A percentile compares a stretch with the other conserved stretches of the same genome.
phyloP scores from a whole-genome alignment of 1,140 invertebrate genomes.

The Drosophila willistoni region DNA sequence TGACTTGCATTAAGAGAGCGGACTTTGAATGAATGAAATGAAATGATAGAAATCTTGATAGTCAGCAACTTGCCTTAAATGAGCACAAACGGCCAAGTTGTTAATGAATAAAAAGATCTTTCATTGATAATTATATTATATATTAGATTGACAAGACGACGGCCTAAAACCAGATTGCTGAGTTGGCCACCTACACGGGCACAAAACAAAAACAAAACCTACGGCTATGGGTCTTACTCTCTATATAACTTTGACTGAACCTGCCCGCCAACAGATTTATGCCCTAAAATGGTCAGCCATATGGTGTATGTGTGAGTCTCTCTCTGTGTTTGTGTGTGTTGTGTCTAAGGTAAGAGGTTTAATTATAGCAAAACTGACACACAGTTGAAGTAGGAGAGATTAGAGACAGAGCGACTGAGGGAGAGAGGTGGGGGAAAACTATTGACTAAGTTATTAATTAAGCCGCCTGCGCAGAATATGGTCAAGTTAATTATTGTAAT shows the following conservation, averaged over 20 bases:
- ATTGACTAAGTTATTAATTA: constrained; percentile 69
- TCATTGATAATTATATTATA: constrained; percentile 73
- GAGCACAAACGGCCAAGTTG: constrained; percentile 57
- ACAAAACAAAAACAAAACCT: not conserved
- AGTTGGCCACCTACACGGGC: constrained; percentile 33
- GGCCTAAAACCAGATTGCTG: constrained; percentile 4
- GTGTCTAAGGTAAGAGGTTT: constrained; percentile 42
- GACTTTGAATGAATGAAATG: constrained; percentile 45
- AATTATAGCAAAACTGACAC: constrained; percentile 50
- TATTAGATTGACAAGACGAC: constrained; percentile 60
- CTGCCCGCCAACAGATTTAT: constrained; percentile 27
- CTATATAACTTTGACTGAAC: constrained; percentile 20
- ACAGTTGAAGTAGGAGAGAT: not conserved
- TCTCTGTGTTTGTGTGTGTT: not conserved
- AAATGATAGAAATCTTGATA: constrained; percentile 37
- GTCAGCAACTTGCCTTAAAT: constrained; percentile 59
- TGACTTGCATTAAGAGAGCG: constrained; percentile 58
- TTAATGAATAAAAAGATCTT: constrained; percentile 78
- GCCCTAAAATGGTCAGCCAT: constrained; percentile 70
- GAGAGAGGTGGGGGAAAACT: not conserved
- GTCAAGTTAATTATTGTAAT: constrained; percentile 73
- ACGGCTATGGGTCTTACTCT: not conserved
- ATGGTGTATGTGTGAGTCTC: constrained; percentile 6
- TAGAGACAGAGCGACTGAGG: not conserved
- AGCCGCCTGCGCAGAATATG: constrained; percentile 72